phyloP scores from a whole-genome alignment of 1,140 invertebrate genomes.

The Drosophila lacteicornis region DNA sequence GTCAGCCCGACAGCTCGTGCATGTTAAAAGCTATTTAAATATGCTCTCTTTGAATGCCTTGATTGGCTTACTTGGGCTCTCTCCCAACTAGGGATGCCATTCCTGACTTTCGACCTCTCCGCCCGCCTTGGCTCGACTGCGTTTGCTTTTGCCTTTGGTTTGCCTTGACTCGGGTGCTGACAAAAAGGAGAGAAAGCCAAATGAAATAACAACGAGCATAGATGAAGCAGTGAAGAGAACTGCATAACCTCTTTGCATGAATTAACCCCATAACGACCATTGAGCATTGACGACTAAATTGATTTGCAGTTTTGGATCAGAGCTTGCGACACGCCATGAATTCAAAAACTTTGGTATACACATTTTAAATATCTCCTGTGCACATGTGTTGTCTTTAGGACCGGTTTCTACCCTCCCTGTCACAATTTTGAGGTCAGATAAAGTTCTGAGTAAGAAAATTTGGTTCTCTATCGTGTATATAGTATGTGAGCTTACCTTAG shows the following conservation, averaged over 20 bases:
- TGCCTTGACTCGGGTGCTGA: constrained; percentile 49
- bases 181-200: constrained; percentile 50
- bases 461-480: too few species aligned
- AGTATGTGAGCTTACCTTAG: too few species aligned
- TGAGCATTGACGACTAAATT: constrained; percentile 24
- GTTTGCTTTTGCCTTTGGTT: constrained; percentile 41
- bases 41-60: constrained; percentile 82
- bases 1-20: constrained; percentile 76
- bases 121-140: constrained; percentile 19
- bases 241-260: constrained; percentile 67
- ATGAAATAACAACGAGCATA: constrained; percentile 49
- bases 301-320: constrained; percentile 11
- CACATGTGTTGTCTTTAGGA: too few species aligned
- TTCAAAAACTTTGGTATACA: too few species aligned
- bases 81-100: constrained; percentile 48
- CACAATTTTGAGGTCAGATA: too few species aligned
- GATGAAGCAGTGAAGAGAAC: constrained; percentile 38
- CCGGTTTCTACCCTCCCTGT: too few species aligned
- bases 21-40: constrained; percentile 83
- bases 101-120: constrained; percentile 29
- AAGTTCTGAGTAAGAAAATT: too few species aligned
- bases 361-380: too few species aligned
- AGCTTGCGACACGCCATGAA: neutral
- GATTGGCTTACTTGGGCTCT: constrained; percentile 71
- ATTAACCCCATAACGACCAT: constrained; percentile 64